A percentile compares a stretch with the other conserved stretches of the same genome.
Evolutionary conservation across 2,888 invertebrate species (phyloP).

Genomic region (Rhagophthalmus giganteus): DNA sequence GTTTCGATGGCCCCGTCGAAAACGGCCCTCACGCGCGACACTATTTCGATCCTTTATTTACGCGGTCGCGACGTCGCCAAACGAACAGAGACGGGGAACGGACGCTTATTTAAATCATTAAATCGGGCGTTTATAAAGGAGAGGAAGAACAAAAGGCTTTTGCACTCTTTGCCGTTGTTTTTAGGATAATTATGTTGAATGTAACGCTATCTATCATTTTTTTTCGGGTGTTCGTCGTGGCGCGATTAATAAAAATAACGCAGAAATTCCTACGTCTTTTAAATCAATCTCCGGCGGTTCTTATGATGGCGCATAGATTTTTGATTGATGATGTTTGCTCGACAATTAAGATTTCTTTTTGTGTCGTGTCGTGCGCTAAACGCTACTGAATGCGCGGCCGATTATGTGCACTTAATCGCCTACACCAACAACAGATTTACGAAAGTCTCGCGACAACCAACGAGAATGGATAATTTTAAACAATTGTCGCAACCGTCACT

Average conservation of each 20-base stretch:
- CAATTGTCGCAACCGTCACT: too few relatives aligned
- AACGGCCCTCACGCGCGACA: conserved; percentile 12
- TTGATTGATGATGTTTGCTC: conserved; percentile 27
- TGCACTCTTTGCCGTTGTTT: conserved; percentile 33
- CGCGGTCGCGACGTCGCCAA: conserved; percentile 7
- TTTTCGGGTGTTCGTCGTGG: conserved; percentile 13
- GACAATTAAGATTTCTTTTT: conserved; percentile 10
- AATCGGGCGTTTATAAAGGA: not conserved
- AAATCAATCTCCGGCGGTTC: conserved; percentile 15
- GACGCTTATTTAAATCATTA: conserved; percentile 11
- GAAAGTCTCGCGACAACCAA: too few relatives aligned
- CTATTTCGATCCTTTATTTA: conserved; percentile 15
- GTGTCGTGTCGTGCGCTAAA: not conserved
- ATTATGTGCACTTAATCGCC: too few relatives aligned
- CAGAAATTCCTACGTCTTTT: conserved; percentile 10
- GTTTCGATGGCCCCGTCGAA: conserved; percentile 18
- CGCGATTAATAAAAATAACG: conserved; percentile 16
- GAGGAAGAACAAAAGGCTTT: conserved; percentile 34
- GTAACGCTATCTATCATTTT: conserved; percentile 36
- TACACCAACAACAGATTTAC: too few relatives aligned
- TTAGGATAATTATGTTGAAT: conserved; percentile 36
- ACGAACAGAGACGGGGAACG: conserved; percentile 10
- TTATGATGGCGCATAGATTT: conserved; percentile 4
- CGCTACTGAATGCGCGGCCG: too few relatives aligned
- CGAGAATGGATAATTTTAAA: too few relatives aligned